Percentiles rank a stretch among this genome's conserved stretches.
These are phyloP conservation scores for Reticulitermes speratus DNA, from an alignment of 1,140 invertebrate genomes.

Conservation along the genomic window DNA sequence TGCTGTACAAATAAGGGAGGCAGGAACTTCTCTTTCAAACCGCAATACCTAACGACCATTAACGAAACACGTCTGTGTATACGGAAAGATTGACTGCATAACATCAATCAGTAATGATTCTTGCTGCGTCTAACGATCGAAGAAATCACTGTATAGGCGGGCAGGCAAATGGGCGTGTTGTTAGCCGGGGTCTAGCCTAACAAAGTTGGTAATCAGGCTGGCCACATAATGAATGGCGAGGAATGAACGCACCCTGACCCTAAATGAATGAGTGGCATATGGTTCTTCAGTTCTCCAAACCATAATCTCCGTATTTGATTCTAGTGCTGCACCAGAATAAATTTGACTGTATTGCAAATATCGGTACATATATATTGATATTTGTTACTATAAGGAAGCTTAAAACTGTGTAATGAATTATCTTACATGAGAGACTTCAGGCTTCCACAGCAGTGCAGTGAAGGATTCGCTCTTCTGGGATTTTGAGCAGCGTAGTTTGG, in stretches of 20 bases:
- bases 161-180: neutral
- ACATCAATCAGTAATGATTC: constrained; percentile 8
- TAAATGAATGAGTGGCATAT: neutral
- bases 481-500: no score
- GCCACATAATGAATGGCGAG: constrained; percentile 10
- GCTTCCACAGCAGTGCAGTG: no score
- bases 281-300: neutral
- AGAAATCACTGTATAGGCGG: constrained; percentile 2
- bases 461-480: no score
- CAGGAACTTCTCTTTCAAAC: neutral
- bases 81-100: neutral
- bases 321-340: no score
- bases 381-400: no score
- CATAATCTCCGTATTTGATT: no score
- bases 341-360: no score
- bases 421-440: no score
- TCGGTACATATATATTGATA: no score
- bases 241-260: neutral
- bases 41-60: constrained; percentile 1
- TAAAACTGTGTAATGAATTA: no score
- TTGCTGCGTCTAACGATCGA: constrained; percentile 10
- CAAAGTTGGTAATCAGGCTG: constrained; percentile 18
- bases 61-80: neutral
- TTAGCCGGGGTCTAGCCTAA: neutral
- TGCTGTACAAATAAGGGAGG: neutral